These are phyloP conservation scores for Dolichotis patagonum DNA, from an alignment of 2,113 vertebrate species.

Conservation along the genomic window DNA sequence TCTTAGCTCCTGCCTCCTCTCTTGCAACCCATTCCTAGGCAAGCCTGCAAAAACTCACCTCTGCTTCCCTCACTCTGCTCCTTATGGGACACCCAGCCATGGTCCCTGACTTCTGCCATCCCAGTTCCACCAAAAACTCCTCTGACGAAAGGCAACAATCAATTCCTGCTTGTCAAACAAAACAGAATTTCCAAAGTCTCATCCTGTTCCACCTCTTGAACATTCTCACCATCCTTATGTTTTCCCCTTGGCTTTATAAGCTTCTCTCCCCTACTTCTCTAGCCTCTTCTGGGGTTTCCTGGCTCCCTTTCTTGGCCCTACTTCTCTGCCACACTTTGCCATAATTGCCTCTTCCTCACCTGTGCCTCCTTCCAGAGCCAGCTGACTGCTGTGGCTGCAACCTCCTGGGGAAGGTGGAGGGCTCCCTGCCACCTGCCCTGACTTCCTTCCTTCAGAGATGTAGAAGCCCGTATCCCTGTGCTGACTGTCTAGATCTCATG, in stretches of 20 bases:
- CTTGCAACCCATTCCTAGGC: neutral
- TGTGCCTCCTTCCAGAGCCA: neutral
- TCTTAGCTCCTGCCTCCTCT: neutral
- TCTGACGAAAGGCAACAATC: neutral
- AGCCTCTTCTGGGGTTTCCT: neutral
- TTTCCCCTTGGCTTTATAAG: neutral
- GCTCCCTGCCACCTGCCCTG: neutral
- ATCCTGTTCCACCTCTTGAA: neutral
- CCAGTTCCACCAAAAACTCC: neutral
- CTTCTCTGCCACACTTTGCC: neutral
- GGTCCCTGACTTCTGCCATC: neutral
- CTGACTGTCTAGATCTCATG: neutral
- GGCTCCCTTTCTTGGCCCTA: neutral
- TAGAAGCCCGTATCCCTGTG: neutral
- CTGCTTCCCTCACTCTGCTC: neutral
- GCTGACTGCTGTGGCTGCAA: accelerated
- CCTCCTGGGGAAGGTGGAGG: neutral
- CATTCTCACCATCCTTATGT: neutral
- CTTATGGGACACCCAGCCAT: neutral
- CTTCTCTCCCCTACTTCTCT: neutral
- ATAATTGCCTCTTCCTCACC: neutral
- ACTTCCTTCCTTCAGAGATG: neutral
- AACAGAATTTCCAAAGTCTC: neutral
- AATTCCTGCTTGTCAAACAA: neutral
- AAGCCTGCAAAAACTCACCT: neutral